Evolutionary conservation across 2,113 vertebrate species (phyloP).

Genomic region (Nycticorax nycticorax): DNA sequence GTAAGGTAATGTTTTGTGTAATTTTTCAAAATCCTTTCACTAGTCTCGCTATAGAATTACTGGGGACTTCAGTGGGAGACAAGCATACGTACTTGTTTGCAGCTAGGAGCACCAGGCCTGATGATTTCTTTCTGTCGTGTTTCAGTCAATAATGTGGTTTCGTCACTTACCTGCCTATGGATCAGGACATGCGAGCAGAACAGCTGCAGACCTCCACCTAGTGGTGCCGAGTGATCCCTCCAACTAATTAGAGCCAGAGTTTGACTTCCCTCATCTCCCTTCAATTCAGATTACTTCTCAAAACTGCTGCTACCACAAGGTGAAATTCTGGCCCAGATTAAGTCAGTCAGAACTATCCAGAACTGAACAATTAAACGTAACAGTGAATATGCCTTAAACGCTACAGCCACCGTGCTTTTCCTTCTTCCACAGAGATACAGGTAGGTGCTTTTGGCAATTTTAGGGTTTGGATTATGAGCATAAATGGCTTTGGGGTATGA

Average conservation of each 20-base stretch:
- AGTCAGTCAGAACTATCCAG: background rate
- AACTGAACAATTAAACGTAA: accelerated
- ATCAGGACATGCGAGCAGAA: background rate
- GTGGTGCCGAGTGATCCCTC: background rate
- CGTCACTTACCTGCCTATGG: background rate
- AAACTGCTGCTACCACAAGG: background rate
- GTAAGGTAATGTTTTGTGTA: background rate
- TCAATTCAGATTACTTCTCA: background rate
- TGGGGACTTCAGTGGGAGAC: background rate
- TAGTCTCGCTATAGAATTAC: accelerated
- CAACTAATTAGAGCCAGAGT: accelerated
- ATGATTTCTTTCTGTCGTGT: accelerated
- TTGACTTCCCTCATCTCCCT: background rate
- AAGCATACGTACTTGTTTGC: background rate
- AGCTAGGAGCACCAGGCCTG: background rate
- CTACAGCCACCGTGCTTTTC: accelerated
- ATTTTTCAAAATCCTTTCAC: background rate
- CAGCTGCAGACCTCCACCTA: constrained; percentile 48
- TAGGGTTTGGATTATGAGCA: background rate
- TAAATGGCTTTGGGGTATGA: background rate
- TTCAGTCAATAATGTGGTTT: background rate
- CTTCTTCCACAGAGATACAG: background rate
- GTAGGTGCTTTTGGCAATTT: background rate
- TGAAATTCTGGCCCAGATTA: no score
- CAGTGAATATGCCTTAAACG: accelerated